Conservation (phyloP, 2,113 vertebrate genomes). For the Ploceus nigricollis region DNA sequence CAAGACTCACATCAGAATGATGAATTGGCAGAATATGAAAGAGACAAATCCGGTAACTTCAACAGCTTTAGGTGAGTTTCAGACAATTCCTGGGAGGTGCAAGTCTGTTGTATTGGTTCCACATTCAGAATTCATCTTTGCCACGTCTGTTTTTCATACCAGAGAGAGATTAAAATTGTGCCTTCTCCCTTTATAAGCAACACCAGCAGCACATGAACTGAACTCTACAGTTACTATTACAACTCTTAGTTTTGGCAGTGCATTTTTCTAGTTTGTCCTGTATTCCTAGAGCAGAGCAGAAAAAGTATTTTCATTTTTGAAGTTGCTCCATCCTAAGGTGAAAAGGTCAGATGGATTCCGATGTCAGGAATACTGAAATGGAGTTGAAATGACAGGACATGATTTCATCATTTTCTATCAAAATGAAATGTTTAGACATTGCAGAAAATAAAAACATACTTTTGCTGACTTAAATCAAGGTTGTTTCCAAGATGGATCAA, state of each 20-base stretch:
- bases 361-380: neutral
- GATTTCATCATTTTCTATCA: slow-evolving; percentile 9
- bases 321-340: neutral
- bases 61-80: neutral
- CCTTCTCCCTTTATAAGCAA: neutral
- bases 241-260: neutral
- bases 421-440: slow-evolving; percentile 19
- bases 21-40: neutral
- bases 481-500: neutral
- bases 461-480: slow-evolving; percentile 14
- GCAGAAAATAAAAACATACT: slow-evolving; percentile 3
- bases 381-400: neutral
- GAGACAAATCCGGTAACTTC: neutral
- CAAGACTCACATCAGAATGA: neutral
- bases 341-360: neutral
- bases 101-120: neutral
- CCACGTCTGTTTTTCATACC: neutral
- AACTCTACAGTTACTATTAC: neutral
- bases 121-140: neutral
- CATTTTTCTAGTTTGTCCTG: neutral
- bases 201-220: neutral
- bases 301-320: neutral
- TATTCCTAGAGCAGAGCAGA: neutral
- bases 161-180: neutral
- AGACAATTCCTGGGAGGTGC: neutral